Conservation (phyloP, 2,797 vertebrate genomes). For the Sebastes minor region DNA sequence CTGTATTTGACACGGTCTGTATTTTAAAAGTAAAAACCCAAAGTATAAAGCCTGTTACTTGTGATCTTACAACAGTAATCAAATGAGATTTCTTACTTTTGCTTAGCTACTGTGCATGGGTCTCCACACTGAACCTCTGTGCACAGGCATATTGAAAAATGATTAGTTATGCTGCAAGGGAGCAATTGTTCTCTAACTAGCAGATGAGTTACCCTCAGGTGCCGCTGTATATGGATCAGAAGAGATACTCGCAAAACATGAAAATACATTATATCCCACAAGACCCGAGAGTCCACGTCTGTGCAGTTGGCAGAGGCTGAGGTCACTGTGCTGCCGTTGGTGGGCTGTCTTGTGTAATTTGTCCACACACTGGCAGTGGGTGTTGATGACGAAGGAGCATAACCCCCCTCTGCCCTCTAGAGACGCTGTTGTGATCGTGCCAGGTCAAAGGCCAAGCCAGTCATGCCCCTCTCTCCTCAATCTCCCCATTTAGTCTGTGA, state of each 20-base stretch:
- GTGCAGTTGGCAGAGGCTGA: background rate
- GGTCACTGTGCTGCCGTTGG: background rate
- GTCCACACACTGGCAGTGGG: conserved; percentile 34
- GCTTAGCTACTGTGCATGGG: background rate
- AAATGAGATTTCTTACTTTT: background rate
- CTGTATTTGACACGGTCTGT: conserved; percentile 26
- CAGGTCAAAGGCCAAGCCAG: conserved; percentile 54
- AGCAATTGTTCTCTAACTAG: background rate
- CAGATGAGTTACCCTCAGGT: background rate
- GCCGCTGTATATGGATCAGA: background rate
- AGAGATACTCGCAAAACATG: background rate
- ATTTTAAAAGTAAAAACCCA: conserved; percentile 50
- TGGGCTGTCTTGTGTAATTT: background rate
- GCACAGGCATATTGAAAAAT: background rate
- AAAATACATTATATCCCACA: background rate
- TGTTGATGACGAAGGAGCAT: conserved; percentile 39
- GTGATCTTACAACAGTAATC: background rate
- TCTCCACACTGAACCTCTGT: background rate
- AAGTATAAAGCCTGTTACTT: background rate
- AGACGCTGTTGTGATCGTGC: conserved; percentile 25
- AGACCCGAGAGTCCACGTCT: background rate
- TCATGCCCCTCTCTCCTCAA: conserved; percentile 42
- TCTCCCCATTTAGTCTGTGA: conserved; percentile 46
- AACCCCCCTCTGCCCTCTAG: conserved; percentile 16
- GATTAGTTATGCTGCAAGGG: conserved; percentile 11